Evolutionary conservation across 2,113 vertebrate species (phyloP).

Genomic region (Lepus americanus): DNA sequence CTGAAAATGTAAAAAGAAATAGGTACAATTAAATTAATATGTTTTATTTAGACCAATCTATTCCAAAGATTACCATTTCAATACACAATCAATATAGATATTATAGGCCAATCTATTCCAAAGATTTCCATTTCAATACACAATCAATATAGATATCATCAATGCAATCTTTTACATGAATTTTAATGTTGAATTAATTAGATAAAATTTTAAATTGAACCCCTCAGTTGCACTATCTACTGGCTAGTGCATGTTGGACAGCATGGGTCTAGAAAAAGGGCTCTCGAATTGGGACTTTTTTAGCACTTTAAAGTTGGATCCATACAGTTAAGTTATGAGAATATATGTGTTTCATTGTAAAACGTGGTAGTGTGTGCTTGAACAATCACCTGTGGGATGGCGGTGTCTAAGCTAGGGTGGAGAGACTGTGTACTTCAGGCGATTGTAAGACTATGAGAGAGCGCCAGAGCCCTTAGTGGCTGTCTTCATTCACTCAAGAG

Average conservation of each 20-base stretch:
- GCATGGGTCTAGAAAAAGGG: neutral
- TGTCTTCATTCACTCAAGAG: neutral
- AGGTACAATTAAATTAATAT: neutral
- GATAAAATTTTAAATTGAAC: neutral
- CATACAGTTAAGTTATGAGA: neutral
- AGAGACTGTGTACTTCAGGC: neutral
- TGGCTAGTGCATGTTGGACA: neutral
- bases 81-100: neutral
- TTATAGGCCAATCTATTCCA: neutral
- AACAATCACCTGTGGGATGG: neutral
- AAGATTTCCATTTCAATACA: neutral
- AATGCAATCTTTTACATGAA: neutral
- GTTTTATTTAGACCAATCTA: neutral
- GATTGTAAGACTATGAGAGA: neutral
- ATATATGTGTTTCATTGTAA: constrained; percentile 10
- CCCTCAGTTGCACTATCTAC: neutral
- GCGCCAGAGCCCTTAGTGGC: neutral
- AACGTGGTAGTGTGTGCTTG: neutral
- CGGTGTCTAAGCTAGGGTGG: neutral
- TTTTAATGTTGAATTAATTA: constrained; percentile 29
- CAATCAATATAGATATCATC: neutral
- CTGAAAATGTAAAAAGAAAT: constrained; percentile 19
- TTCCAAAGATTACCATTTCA: neutral
- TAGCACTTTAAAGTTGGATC: neutral
- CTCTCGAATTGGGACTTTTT: neutral